Conservation (phyloP, 2,797 vertebrate species). For the Eutrigla gurnardus region DNA sequence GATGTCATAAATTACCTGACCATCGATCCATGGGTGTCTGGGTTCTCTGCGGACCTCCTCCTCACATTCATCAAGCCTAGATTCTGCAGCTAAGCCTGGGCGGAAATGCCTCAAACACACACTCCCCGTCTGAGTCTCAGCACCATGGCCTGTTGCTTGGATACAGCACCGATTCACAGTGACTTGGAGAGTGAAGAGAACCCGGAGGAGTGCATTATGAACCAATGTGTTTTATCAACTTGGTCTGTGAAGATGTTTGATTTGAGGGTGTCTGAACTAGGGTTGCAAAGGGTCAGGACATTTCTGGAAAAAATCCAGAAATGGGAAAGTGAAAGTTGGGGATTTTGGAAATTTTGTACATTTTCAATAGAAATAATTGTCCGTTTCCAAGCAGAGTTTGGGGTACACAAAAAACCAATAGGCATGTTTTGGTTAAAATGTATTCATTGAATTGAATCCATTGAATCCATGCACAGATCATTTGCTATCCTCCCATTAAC, state of each 20-base stretch:
- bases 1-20: conserved; percentile 80
- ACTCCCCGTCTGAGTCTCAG: conserved; percentile 25
- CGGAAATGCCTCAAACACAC: conserved; percentile 54
- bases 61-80: conserved; percentile 75
- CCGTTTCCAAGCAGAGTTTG: not conserved
- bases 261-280: conserved; percentile 4
- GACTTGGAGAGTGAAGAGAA: conserved; percentile 30
- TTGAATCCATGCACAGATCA: not conserved
- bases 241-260: conserved; percentile 10
- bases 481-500: not conserved
- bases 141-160: conserved; percentile 71
- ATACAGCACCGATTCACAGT: conserved; percentile 63
- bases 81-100: conserved; percentile 51
- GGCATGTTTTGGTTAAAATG: not conserved
- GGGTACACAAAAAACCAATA: not conserved
- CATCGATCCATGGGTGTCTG: conserved; percentile 82
- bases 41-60: conserved; percentile 64
- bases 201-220: conserved; percentile 33
- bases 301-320: not conserved
- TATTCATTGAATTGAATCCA: not conserved
- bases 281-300: not conserved
- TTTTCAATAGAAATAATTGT: not conserved
- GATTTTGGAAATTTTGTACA: not conserved
- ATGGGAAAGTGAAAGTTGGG: not conserved
- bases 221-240: conserved; percentile 30